phyloP scores from a whole-genome alignment of 1,140 invertebrate genomes.

The Charaxes varanes region DNA sequence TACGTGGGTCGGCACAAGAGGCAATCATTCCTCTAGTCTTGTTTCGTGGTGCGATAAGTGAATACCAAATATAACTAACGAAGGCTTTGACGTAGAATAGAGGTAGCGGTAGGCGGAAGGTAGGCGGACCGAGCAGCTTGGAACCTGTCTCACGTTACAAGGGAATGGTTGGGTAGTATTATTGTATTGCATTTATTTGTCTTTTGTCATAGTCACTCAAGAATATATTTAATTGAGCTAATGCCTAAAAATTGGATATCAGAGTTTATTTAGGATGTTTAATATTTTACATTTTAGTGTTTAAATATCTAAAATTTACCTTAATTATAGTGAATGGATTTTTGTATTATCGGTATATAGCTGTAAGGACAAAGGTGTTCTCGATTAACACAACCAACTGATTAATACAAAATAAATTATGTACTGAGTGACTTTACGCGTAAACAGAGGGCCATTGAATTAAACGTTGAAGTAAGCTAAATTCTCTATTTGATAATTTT shows the following conservation, averaged over 20 bases:
- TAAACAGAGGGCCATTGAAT: conserved; percentile 72
- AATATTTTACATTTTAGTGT: conserved; percentile 73
- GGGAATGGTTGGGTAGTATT: conserved; percentile 68
- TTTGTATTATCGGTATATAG: conserved; percentile 73
- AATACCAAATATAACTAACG: conserved; percentile 73
- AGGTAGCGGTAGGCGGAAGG: conserved; percentile 30
- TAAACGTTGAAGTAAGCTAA: conserved; percentile 71
- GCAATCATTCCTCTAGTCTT: conserved; percentile 73
- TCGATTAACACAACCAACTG: conserved; percentile 65
- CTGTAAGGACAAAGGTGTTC: conserved; percentile 69
- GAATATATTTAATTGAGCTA: conserved; percentile 71
- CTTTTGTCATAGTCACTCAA: conserved; percentile 71
- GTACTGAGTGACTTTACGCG: conserved; percentile 73
- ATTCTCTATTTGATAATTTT: conserved; percentile 70
- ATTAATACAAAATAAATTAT: conserved; percentile 67
- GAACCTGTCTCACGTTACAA: conserved; percentile 53
- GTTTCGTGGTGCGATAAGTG: conserved; percentile 69
- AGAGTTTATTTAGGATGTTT: conserved; percentile 74
- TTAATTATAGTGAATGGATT: conserved; percentile 73
- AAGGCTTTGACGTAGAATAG: conserved; percentile 64
- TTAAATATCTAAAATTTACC: conserved; percentile 74
- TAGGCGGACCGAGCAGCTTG: conserved; percentile 65
- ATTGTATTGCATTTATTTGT: conserved; percentile 73
- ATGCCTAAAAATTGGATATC: conserved; percentile 73
- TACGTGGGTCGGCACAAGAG: conserved; percentile 57